These are phyloP conservation scores for Drymodes brunneopygia DNA, from an alignment of 2,113 vertebrate species.

Conservation along the genomic window DNA sequence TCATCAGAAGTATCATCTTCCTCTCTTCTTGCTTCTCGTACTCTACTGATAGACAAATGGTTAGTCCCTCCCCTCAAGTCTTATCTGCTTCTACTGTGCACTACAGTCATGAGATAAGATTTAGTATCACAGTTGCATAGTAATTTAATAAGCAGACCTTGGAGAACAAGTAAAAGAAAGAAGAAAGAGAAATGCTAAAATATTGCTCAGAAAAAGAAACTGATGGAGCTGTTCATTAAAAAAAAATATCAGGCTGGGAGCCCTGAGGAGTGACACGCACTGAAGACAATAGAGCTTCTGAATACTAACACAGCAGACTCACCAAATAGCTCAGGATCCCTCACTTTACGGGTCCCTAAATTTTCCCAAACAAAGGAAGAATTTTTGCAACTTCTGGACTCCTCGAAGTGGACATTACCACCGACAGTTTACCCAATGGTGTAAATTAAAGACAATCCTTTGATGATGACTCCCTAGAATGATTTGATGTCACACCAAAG, in stretches of 20 bases:
- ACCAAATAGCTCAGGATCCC: neutral
- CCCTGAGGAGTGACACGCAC: fast-evolving
- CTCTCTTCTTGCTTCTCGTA: neutral
- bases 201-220: slow-evolving; percentile 17
- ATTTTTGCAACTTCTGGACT: neutral
- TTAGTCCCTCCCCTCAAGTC: neutral
- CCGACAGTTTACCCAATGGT: neutral
- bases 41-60: slow-evolving; percentile 39
- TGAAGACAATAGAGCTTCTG: neutral
- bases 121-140: slow-evolving; percentile 31
- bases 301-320: neutral
- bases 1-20: neutral
- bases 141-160: slow-evolving; percentile 55
- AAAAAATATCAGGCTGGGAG: neutral
- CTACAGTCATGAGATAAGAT: slow-evolving; percentile 44
- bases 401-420: neutral
- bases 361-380: neutral
- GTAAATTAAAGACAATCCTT: neutral
- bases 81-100: neutral
- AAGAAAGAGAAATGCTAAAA: slow-evolving; percentile 36
- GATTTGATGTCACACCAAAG: neutral
- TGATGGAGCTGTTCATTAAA: neutral
- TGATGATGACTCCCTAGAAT: neutral
- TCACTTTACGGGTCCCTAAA: neutral
- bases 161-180: neutral